Conservation (phyloP, 1,140 invertebrate species). For the Laupala kohalensis region DNA sequence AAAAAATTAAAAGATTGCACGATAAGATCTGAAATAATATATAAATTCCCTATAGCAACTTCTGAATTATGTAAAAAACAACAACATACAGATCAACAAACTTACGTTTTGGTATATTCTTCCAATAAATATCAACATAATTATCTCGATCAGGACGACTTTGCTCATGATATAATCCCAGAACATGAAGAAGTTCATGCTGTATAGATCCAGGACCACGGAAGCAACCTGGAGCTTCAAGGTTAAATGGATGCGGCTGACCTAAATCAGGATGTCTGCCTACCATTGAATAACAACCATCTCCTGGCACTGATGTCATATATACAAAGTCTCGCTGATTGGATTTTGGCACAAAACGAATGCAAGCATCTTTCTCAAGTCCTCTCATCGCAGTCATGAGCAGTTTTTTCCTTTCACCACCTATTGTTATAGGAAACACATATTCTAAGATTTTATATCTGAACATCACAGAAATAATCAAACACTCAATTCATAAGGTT, state of each 20-base stretch:
- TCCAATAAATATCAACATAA: constrained; percentile 34
- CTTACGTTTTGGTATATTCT: constrained; percentile 34
- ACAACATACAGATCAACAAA: neutral
- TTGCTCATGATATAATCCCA: constrained; percentile 43
- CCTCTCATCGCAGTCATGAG: constrained; percentile 19
- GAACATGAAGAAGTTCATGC: constrained; percentile 39
- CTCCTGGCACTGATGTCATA: constrained; percentile 14
- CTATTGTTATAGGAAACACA: too few relatives aligned
- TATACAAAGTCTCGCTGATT: constrained; percentile 27
- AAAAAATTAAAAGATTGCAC: neutral
- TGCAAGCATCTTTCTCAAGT: constrained; percentile 27
- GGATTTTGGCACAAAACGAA: constrained; percentile 27
- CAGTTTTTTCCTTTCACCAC: neutral
- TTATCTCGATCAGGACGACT: constrained; percentile 36
- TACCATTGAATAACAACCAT: constrained; percentile 22
- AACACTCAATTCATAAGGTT: too few relatives aligned
- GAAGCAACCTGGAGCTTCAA: constrained; percentile 18
- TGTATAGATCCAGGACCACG: constrained; percentile 30
- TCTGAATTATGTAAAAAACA: neutral
- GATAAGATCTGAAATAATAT: neutral
- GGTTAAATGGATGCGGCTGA: constrained; percentile 10
- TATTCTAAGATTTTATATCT: too few relatives aligned
- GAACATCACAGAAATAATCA: too few relatives aligned
- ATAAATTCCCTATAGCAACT: neutral
- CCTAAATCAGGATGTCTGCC: constrained; percentile 9